Base-by-base conservation (phyloP, 2,113 vertebrate species). In the Melospiza melodia region DNA sequence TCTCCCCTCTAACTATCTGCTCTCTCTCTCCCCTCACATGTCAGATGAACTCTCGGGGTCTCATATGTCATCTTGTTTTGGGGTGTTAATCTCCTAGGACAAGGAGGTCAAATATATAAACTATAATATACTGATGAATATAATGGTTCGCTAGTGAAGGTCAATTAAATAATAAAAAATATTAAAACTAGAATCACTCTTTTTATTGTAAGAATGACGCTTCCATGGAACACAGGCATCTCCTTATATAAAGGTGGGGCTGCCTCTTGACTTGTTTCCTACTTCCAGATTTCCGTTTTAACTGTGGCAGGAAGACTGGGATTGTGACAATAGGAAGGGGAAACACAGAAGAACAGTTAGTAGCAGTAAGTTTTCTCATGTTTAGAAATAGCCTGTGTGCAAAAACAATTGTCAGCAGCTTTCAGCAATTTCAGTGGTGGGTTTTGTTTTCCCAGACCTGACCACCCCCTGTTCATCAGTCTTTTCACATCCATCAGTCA, bases 401-500 rank as follows among this genome's bases (percentile, higher is more conserved):
- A 48, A 85, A 89, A 89, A 13, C 44, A 20, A 15, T 12, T 23
- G 55, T 96, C 94, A 94, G 85, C 69, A 79, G 74, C 91, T 94
- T 91, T 78, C 77, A 87, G 46, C 9, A 11, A 90, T 31, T 87
- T 83, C 71, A 51, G 44, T 62, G 58, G 39, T 59, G 49, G 57
- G 86, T 75, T 68, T 78, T 95, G 55, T 94, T 88, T 96, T 73
- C 75, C 57, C 48, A 63, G 33, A 79, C 57, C 84, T 89, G 77
- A 24, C 57, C 18, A 55, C 41, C 33, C 5, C 31, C 61, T 75
- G 43, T 74, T 85, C 66, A 24, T 39, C 85, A 88, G 69, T 89
- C 91, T 84, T 91, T 79, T 71, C 39, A 71, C 54, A 49, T 35
- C 39, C 44, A 28, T 52, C 75, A 69, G 76, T 85, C 55, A 9